A percentile compares a stretch with the other conserved stretches of the same genome.
Evolutionary conservation across 2,888 invertebrate genomes (phyloP).

Genomic region (Drosophila buzzatii): DNA sequence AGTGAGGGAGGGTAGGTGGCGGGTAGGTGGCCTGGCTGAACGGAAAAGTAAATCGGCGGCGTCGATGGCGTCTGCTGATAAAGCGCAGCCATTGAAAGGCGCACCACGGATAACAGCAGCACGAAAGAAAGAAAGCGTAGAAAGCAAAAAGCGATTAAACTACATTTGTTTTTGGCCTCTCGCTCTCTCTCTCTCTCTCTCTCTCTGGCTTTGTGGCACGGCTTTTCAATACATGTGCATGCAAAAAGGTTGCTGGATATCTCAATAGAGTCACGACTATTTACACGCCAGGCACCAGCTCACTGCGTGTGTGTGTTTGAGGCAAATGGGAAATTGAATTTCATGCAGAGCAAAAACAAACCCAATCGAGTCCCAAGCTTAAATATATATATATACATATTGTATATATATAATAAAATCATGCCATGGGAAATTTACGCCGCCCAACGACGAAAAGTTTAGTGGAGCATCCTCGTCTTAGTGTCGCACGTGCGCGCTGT

Average conservation of each 20-base stretch:
- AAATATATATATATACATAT: slow-evolving; percentile 15
- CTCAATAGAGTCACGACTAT: slow-evolving; percentile 64
- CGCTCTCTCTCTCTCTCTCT: background rate
- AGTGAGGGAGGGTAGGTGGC: background rate
- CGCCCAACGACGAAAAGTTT: slow-evolving; percentile 69
- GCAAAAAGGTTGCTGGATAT: slow-evolving; percentile 60
- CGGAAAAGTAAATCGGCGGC: slow-evolving; percentile 72
- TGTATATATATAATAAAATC: slow-evolving; percentile 69
- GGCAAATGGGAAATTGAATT: slow-evolving; percentile 79
- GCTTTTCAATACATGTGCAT: slow-evolving; percentile 42
- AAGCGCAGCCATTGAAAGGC: slow-evolving; percentile 72
- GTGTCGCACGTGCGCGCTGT: slow-evolving; percentile 73
- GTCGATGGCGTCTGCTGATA: slow-evolving; percentile 78
- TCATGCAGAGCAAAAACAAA: slow-evolving; percentile 75
- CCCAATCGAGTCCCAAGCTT: slow-evolving; percentile 52
- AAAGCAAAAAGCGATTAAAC: slow-evolving; percentile 81
- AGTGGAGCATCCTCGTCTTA: slow-evolving; percentile 54
- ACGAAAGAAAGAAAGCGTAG: slow-evolving; percentile 20
- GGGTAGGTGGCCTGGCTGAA: slow-evolving; percentile 8
- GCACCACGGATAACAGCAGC: slow-evolving; percentile 56
- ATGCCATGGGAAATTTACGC: slow-evolving; percentile 76
- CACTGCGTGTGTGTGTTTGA: slow-evolving; percentile 36
- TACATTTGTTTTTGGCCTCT: slow-evolving; percentile 66
- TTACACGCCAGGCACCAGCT: slow-evolving; percentile 53
- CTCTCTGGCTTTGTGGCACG: slow-evolving; percentile 12